phyloP scores from a whole-genome alignment of 2,888 invertebrate genomes.

The Abscondita cerata region DNA sequence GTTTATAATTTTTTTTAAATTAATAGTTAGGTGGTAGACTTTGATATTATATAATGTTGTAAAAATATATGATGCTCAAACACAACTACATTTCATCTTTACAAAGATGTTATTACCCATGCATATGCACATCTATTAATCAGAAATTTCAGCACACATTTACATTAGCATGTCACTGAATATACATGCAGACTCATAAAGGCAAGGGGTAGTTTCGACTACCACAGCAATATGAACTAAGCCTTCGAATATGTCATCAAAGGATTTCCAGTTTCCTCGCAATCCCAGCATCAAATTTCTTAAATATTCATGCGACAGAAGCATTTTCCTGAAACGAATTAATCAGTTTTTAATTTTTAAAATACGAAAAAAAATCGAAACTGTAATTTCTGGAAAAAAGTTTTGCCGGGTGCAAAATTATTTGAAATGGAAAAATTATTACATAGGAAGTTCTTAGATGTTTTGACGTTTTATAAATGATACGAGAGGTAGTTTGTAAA shows the following conservation, averaged over 20 bases:
- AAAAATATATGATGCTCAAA: background rate
- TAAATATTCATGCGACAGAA: constrained; percentile 22
- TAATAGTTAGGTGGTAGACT: too few relatives aligned
- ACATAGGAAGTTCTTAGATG: too few relatives aligned
- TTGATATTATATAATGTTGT: too few relatives aligned
- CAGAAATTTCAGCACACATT: constrained; percentile 27
- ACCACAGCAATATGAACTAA: constrained; percentile 38
- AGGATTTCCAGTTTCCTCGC: constrained; percentile 28
- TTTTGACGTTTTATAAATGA: too few relatives aligned
- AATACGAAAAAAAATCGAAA: too few relatives aligned
- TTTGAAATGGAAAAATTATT: too few relatives aligned
- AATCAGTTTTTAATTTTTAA: constrained; percentile 4
- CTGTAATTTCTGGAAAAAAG: too few relatives aligned
- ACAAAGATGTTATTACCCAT: constrained; percentile 19
- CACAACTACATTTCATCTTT: background rate
- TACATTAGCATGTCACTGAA: constrained; percentile 39
- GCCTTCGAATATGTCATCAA: constrained; percentile 44
- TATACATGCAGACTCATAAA: constrained; percentile 40
- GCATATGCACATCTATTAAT: constrained; percentile 22
- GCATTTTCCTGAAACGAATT: constrained; percentile 8
- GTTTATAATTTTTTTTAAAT: too few relatives aligned
- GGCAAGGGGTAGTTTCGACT: constrained; percentile 26
- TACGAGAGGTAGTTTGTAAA: too few relatives aligned
- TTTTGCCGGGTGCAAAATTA: too few relatives aligned
- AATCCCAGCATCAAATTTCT: constrained; percentile 18